Percentiles rank a stretch among this genome's conserved stretches.
These are phyloP conservation scores for Malacoctenus gilli DNA, from an alignment of 2,797 vertebrate species.

Conservation along the genomic window DNA sequence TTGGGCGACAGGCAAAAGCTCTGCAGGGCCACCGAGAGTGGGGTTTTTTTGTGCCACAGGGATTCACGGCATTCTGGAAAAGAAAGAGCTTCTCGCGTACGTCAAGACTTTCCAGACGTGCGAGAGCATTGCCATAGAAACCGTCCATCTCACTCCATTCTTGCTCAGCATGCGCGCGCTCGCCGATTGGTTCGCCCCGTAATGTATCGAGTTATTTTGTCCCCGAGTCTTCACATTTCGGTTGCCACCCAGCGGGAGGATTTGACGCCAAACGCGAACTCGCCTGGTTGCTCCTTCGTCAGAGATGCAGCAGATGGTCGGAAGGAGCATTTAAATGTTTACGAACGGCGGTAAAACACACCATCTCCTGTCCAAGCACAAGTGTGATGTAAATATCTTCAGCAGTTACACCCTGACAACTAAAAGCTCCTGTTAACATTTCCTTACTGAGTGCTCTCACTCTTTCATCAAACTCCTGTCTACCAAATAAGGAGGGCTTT, in stretches of 20 bases:
- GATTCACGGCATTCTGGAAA: slow-evolving; percentile 41
- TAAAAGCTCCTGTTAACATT: too few relatives aligned
- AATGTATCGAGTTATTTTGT: slow-evolving; percentile 1
- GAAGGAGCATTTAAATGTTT: neutral
- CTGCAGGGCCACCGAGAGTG: slow-evolving; percentile 25
- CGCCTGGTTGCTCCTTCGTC: neutral
- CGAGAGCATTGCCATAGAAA: slow-evolving; percentile 51
- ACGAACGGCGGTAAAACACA: too few relatives aligned
- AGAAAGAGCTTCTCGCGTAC: slow-evolving; percentile 10
- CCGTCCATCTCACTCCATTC: slow-evolving; percentile 12
- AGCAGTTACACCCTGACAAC: too few relatives aligned
- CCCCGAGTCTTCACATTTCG: neutral
- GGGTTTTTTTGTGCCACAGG: slow-evolving; percentile 35
- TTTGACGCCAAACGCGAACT: too few relatives aligned
- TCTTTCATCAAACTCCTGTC: too few relatives aligned
- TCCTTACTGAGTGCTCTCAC: too few relatives aligned
- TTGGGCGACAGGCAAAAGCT: slow-evolving; percentile 39
- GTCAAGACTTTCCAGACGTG: slow-evolving; percentile 47
- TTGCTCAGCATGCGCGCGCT: slow-evolving; percentile 7
- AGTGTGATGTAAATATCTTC: too few relatives aligned
- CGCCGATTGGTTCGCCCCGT: slow-evolving; percentile 5
- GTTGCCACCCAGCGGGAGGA: neutral
- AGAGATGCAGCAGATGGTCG: neutral
- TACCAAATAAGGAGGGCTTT: too few relatives aligned
- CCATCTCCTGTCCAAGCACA: too few relatives aligned